A percentile compares a stretch with the other conserved stretches of the same genome.
phyloP scores from a whole-genome alignment of 2,113 vertebrate genomes.

The Trichomycterus rosablanca region DNA sequence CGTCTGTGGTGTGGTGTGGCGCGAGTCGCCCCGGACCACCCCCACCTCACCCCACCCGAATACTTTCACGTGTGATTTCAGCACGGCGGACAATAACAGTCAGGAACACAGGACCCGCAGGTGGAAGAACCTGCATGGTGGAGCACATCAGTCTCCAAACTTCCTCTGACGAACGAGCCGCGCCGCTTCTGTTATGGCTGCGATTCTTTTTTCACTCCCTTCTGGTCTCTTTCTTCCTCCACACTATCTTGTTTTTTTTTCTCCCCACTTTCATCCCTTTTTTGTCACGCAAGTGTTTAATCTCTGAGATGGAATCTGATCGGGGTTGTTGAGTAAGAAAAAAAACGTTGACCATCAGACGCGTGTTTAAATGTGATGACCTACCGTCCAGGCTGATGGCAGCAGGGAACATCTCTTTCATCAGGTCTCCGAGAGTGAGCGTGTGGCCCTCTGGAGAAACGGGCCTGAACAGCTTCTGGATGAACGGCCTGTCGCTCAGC shows the following conservation, averaged over 20 bases:
- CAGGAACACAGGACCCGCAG: constrained; percentile 63
- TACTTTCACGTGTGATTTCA: constrained; percentile 27
- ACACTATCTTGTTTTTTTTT: constrained; percentile 4
- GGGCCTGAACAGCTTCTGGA: constrained; percentile 94
- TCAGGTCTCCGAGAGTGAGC: constrained; percentile 85
- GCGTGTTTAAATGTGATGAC: neutral
- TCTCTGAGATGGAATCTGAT: constrained; percentile 34
- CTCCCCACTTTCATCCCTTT: neutral
- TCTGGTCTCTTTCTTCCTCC: constrained; percentile 23
- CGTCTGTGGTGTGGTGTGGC: constrained; percentile 18
- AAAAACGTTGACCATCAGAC: neutral
- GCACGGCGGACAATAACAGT: constrained; percentile 62
- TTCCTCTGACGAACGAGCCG: constrained; percentile 59
- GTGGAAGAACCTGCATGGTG: constrained; percentile 54
- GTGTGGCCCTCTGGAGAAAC: constrained; percentile 78
- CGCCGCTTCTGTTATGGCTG: constrained; percentile 68
- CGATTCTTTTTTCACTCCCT: constrained; percentile 17
- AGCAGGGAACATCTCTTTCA: constrained; percentile 83
- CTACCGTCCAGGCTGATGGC: constrained; percentile 80
- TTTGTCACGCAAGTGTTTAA: constrained; percentile 23
- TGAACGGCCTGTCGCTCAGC: constrained; percentile 84
- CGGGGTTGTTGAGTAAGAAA: neutral
- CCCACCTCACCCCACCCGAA: no score
- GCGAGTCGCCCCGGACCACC: no score
- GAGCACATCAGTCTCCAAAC: constrained; percentile 60